Conservation (phyloP, 2,888 invertebrate species). For the Epinotia brunnichana region DNA sequence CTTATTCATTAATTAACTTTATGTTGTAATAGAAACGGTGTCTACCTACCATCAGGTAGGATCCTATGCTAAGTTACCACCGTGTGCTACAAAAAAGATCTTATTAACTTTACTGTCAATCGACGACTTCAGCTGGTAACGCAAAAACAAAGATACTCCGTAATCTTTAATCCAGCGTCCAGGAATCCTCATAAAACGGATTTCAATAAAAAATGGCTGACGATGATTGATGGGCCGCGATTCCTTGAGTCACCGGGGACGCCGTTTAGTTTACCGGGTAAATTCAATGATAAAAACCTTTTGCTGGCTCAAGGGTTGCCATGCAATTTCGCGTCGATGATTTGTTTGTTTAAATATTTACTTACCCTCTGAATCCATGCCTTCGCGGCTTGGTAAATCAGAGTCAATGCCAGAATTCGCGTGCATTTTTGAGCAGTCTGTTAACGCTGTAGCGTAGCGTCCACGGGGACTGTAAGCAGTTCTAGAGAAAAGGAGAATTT, state of each 20-base stretch:
- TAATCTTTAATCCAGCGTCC: conserved; percentile 37
- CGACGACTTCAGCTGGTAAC: conserved; percentile 17
- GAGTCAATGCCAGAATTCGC: conserved; percentile 21
- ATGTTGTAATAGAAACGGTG: background rate
- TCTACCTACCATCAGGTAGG: too few species aligned
- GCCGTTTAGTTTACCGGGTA: conserved; percentile 43
- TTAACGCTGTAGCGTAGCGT: conserved; percentile 16
- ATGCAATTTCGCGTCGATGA: conserved; percentile 29
- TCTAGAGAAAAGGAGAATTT: conserved; percentile 29
- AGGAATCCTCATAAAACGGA: conserved; percentile 45
- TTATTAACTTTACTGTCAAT: conserved; percentile 28
- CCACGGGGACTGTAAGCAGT: conserved; percentile 23
- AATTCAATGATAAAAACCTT: conserved; percentile 45
- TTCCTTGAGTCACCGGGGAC: conserved; percentile 45
- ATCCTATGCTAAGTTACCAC: too few species aligned
- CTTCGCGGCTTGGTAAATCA: conserved; percentile 18
- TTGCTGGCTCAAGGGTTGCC: conserved; percentile 24
- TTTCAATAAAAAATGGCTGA: conserved; percentile 48
- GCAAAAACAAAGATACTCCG: conserved; percentile 38
- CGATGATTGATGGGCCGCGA: conserved; percentile 48
- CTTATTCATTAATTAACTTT: background rate
- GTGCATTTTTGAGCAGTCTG: conserved; percentile 35
- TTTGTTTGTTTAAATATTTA: conserved; percentile 28
- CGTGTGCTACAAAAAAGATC: background rate
- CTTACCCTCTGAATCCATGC: background rate